Evolutionary conservation across 2,113 vertebrate species (phyloP), one percentile per base, ranked within the genome.

Genomic region (Polypterus bichir): DNA sequence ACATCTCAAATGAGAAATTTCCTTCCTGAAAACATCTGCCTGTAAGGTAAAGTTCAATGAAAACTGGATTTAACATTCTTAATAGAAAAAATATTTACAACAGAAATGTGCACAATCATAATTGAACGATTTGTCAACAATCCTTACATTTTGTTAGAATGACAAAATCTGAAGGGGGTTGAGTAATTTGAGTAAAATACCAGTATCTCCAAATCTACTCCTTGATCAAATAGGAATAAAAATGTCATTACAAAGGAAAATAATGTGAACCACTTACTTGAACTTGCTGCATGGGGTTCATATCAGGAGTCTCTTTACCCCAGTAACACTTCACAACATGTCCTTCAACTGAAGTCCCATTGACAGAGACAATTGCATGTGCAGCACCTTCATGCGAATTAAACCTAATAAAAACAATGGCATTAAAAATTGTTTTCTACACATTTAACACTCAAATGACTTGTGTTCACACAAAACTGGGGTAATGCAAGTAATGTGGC

Each of bases 271-370:
- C 10, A 27, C 10, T n/a, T 55, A 10, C 27, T 27, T 27, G 74
- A 66, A 89, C 87, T 90, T 97, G 94, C 69, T 92, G 96, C 67
- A 98, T 90, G 0, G 92, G 88, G 65, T 74, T 92, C 87, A 93
- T 89, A 79, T 98, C 96, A 0, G 94, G 88, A 0, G 90, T 96
- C 77, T 98, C 96, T 82, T 98, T 98, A 63, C 94, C 96, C 96
- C 96, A 98, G 70, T 95, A 98, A 71, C 96, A 98, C 71, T 98
- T 98, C 59, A 98, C 96, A 3, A 92, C 78, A 68, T 97, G 90
- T 44, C 94, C 93, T 73, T 98, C 96, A 70, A 98, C 88, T 60
- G 88, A 86, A 5, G 91, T 92, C 51, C 93, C 94, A 11, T 98
- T 98, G 76, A 98, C 93, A 0, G 93, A 94, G 62, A 98, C 96